phyloP scores from a whole-genome alignment of 2,888 invertebrate species.

The Clanis bilineata region DNA sequence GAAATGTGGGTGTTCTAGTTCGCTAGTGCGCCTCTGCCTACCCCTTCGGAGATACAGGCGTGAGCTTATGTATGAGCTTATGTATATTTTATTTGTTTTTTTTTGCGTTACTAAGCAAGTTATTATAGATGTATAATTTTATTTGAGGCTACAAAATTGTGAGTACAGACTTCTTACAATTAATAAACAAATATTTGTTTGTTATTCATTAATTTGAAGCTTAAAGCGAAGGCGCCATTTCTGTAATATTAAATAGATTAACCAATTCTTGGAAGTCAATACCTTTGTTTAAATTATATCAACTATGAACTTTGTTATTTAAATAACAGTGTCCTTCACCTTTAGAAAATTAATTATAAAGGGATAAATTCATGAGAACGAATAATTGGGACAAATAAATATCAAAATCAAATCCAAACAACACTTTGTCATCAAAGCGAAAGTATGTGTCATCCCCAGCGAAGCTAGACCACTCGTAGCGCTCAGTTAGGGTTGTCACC shows the following conservation, averaged over 20 bases:
- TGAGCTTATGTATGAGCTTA: too few species aligned
- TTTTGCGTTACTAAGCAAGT: too few species aligned
- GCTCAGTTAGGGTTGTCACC: not conserved
- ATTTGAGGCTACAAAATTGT: too few species aligned
- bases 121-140: too few species aligned
- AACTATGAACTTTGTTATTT: not conserved
- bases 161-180: too few species aligned
- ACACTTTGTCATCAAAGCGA: conserved; percentile 5
- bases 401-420: conserved; percentile 3
- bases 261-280: not conserved
- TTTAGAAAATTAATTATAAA: not conserved
- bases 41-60: too few species aligned
- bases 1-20: too few species aligned
- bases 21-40: too few species aligned
- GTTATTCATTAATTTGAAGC: too few species aligned
- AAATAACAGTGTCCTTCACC: not conserved
- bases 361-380: not conserved
- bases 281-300: not conserved
- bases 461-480: not conserved
- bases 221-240: too few species aligned
- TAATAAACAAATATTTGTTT: too few species aligned
- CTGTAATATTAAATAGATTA: not conserved
- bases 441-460: conserved; percentile 1
- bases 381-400: not conserved
- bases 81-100: too few species aligned